Conservation (phyloP, 2,888 invertebrate species). For the Meloe dianella region DNA sequence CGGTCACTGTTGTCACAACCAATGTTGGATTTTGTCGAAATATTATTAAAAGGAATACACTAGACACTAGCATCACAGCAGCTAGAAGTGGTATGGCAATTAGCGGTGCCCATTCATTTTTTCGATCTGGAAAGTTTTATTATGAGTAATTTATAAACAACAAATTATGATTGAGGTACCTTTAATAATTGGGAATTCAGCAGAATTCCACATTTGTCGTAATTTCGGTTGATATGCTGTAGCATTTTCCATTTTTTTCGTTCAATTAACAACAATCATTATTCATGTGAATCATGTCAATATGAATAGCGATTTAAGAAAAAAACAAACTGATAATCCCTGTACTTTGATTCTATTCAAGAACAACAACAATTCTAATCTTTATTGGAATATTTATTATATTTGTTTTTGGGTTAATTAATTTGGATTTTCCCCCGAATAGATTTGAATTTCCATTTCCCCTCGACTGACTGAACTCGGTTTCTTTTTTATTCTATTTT, state of each 20-base stretch:
- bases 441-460: background rate
- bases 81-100: constrained; percentile 50
- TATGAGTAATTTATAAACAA: too few species aligned
- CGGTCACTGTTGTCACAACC: constrained; percentile 59
- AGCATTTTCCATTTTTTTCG: background rate
- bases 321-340: background rate
- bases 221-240: background rate
- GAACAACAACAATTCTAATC: background rate
- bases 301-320: background rate
- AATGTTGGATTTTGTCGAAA: constrained; percentile 60
- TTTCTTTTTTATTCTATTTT: background rate
- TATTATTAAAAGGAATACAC: constrained; percentile 56
- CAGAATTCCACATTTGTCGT: constrained; percentile 1
- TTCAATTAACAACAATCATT: background rate
- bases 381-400: background rate
- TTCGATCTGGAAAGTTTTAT: constrained; percentile 35
- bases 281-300: background rate
- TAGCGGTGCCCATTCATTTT: constrained; percentile 47
- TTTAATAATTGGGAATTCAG: background rate
- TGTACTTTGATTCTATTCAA: background rate
- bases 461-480: background rate
- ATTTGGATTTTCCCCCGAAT: background rate
- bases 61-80: constrained; percentile 48
- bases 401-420: background rate
- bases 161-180: too few species aligned